Percentiles rank a stretch among this genome's conserved stretches.
These are phyloP conservation scores for Ridgeia piscesae DNA, from an alignment of 1,140 invertebrate species.

Conservation along the genomic window DNA sequence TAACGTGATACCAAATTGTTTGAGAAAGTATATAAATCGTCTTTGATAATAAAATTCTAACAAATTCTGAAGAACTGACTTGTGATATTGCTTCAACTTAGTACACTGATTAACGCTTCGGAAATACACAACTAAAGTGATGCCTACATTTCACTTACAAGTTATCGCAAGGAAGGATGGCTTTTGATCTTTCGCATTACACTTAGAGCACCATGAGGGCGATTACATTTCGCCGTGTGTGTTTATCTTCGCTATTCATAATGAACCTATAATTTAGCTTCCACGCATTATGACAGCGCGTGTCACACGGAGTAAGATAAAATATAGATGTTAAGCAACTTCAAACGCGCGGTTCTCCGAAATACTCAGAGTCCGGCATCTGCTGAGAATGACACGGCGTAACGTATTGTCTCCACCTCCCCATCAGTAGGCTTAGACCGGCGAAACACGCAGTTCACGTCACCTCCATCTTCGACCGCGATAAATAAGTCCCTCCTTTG, in stretches of 20 bases:
- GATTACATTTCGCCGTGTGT: neutral
- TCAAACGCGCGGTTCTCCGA: neutral
- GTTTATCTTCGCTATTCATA: conserved; percentile 1
- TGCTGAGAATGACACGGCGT: neutral
- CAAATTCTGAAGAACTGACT: no score
- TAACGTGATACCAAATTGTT: neutral
- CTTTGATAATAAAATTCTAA: neutral
- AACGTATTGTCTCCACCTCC: neutral
- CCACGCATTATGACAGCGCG: neutral
- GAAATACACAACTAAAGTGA: neutral
- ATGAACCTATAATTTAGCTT: neutral
- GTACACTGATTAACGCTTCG: neutral
- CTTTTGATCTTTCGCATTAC: neutral
- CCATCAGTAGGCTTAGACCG: neutral
- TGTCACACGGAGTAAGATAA: neutral
- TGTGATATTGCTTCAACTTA: neutral
- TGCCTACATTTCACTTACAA: neutral
- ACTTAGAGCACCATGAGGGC: neutral
- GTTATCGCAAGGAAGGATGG: neutral
- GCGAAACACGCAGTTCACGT: neutral
- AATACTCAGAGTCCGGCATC: neutral
- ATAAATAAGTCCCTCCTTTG: neutral
- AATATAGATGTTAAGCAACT: neutral
- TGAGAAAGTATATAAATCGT: neutral
- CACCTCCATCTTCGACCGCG: neutral